Evolutionary conservation across 2,797 vertebrate genomes (phyloP), one percentile per base, ranked within the genome.

Genomic region (Distichodus sexfasciatus): DNA sequence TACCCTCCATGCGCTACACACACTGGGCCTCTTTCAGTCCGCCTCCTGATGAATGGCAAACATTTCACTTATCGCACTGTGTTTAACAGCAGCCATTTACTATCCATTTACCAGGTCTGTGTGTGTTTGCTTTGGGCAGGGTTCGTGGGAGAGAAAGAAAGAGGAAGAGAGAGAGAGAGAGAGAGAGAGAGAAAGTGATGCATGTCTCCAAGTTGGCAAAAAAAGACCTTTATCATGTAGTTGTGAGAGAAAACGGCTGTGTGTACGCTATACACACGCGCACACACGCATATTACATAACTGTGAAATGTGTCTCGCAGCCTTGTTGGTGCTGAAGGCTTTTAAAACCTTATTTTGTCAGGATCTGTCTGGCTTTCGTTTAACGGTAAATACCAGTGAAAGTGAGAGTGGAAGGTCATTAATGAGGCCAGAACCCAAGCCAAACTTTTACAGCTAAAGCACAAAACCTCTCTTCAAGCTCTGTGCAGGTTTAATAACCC

Each of bases 171-270:
- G 9, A 55, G 3, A 3, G 2, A 17, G 21, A 64, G 12, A 48
- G 36, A 38, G 11, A 41, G 9, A 10, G 1, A 15, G 14, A n/a
- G n/a, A n/a, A n/a, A n/a, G n/a, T n/a, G n/a, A n/a, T n/a, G n/a
- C 4, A 10, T 19, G 17, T 47, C 4, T 10, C 14, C 33, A 48
- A 17, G 46, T 23, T 40, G 44, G 38, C 10, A 28, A 21, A 57
- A n/a, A 48, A 9, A 33, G 19, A 63, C 57, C 47, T 62, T 69
- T 63, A 62, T 46, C 41, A 50, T 26, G 43, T 46, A n/a, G 53
- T 68, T 46, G 57, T 15, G 11, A 57, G 33, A 0, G 43, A 28
- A 48, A 58, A 63, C 28, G 40, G 5, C 21, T 48, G 21, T 26
- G 35, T 44, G 14, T 44, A 61, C 58, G 51, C 14, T 38, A 69